Evolutionary conservation across 1,140 invertebrate genomes (phyloP).

Genomic region (Drosophila prosaltans): DNA sequence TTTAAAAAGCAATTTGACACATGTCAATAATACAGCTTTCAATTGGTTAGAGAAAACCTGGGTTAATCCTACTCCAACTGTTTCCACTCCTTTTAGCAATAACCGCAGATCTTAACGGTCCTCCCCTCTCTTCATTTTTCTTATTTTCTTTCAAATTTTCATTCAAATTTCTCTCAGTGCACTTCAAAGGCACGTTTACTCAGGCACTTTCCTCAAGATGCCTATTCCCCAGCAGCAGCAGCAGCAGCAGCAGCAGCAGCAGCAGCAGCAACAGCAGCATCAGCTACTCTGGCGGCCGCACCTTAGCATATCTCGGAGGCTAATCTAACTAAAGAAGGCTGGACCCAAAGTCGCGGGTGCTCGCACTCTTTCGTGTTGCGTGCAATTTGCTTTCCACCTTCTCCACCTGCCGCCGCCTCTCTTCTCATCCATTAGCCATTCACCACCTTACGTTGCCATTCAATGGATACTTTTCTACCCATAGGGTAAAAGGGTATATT

Average conservation of each 20-base stretch:
- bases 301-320: constrained; percentile 65
- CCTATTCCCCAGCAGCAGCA: constrained; percentile 11
- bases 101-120: too few relatives aligned
- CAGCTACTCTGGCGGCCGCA: constrained; percentile 44
- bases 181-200: constrained; percentile 52
- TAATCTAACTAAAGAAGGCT: constrained; percentile 58
- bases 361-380: constrained; percentile 13
- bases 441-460: constrained; percentile 17
- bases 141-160: too few relatives aligned
- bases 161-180: constrained; percentile 28
- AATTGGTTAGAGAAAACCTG: too few relatives aligned
- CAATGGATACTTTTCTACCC: constrained; percentile 19
- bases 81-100: too few relatives aligned
- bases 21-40: too few relatives aligned
- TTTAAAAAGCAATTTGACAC: too few relatives aligned
- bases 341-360: constrained; percentile 15
- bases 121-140: too few relatives aligned
- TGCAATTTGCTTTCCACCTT: constrained; percentile 32
- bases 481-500: too few relatives aligned
- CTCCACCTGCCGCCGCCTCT: too few relatives aligned
- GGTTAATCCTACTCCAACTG: too few relatives aligned
- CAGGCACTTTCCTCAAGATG: constrained; percentile 52
- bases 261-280: constrained; percentile 13
- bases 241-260: constrained; percentile 23
- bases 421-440: constrained; percentile 1